Conservation (phyloP, 2,888 invertebrate genomes). For the Oxytorus armatus region DNA sequence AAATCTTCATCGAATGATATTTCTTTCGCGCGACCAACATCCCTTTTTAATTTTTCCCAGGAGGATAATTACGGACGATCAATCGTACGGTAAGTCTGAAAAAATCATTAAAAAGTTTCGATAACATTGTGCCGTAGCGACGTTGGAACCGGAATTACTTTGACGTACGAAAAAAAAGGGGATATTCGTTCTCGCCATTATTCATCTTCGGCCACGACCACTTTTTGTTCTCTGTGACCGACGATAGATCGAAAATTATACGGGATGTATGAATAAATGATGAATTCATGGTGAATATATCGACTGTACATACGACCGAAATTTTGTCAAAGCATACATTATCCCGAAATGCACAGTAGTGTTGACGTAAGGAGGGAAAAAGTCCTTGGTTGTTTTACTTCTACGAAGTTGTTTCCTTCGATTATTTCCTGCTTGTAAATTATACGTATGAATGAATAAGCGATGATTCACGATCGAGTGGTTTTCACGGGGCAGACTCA, state of each 20-base stretch:
- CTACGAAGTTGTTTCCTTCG: neutral
- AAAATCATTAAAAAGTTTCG: neutral
- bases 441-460: conserved; percentile 18
- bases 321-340: neutral
- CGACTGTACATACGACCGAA: conserved; percentile 1
- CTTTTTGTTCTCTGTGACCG: too few relatives aligned
- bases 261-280: conserved; percentile 10
- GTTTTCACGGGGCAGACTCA: conserved; percentile 1
- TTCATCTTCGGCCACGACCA: neutral
- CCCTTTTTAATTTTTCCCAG: neutral
- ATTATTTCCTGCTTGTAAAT: neutral
- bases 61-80: neutral
- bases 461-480: conserved; percentile 30
- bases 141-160: too few relatives aligned
- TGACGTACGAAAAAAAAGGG: too few relatives aligned
- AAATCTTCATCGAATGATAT: neutral
- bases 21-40: neutral
- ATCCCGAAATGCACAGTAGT: neutral
- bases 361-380: too few relatives aligned
- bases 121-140: neutral
- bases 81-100: neutral
- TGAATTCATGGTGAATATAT: conserved; percentile 20
- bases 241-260: neutral
- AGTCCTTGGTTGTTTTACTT: too few relatives aligned
- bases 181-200: too few relatives aligned